Evolutionary conservation across 2,888 invertebrate species (phyloP).

Genomic region (Boloria euphrosyne): DNA sequence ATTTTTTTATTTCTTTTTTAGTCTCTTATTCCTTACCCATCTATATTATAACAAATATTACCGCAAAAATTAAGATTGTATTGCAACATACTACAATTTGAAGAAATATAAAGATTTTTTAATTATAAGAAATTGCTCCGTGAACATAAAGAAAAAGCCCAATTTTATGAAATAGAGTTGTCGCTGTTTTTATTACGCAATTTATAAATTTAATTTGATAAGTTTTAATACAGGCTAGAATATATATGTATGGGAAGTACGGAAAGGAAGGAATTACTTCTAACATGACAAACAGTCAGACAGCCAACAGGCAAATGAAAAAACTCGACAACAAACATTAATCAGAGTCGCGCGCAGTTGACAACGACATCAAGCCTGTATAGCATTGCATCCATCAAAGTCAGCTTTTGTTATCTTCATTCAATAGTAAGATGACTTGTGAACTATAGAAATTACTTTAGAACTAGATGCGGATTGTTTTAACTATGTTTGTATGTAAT

Average conservation of each 20-base stretch:
- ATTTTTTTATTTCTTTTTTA: too few species aligned
- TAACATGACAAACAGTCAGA: slow-evolving; percentile 10
- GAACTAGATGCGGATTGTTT: neutral
- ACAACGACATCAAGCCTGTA: slow-evolving; percentile 12
- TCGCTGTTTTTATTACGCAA: too few species aligned
- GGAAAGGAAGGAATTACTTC: slow-evolving; percentile 4
- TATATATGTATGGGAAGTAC: neutral
- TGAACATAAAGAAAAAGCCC: too few species aligned
- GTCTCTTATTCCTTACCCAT: too few species aligned
- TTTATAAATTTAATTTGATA: too few species aligned
- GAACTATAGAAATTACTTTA: slow-evolving; percentile 6
- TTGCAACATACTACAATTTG: too few species aligned
- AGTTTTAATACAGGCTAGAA: too few species aligned
- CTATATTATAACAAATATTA: too few species aligned
- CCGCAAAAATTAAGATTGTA: too few species aligned
- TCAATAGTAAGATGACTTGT: slow-evolving; percentile 16
- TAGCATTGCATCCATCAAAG: slow-evolving; percentile 14
- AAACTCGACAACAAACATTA: slow-evolving; percentile 15
- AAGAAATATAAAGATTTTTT: too few species aligned
- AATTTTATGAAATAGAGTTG: too few species aligned
- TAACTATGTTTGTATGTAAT: neutral
- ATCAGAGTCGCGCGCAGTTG: slow-evolving; percentile 15
- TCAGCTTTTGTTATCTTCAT: slow-evolving; percentile 19
- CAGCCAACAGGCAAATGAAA: slow-evolving; percentile 6
- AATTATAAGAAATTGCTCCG: too few species aligned